Conservation (phyloP, 2,888 invertebrate genomes). For the Plebejus argus region DNA sequence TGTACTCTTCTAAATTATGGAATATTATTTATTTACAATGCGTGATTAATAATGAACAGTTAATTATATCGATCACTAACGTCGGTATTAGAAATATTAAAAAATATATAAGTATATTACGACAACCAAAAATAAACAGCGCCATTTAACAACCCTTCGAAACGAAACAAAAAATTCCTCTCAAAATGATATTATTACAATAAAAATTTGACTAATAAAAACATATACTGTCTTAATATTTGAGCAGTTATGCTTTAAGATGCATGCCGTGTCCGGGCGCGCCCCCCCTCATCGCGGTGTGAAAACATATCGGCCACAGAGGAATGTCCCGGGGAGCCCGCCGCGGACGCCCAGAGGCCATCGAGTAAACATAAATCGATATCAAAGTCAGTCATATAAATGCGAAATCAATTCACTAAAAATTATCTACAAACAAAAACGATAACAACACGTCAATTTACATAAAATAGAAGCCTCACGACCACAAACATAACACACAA, state of each 20-base stretch:
- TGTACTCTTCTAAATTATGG: constrained; percentile 76
- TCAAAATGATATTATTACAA: constrained; percentile 9
- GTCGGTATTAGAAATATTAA: constrained; percentile 25
- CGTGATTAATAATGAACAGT: constrained; percentile 17
- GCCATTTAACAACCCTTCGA: constrained; percentile 20
- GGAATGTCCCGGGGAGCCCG: constrained; percentile 18
- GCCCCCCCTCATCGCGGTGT: constrained; percentile 5
- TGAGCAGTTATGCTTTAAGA: constrained; percentile 26
- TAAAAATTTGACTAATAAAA: constrained; percentile 32
- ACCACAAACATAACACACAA: constrained; percentile 52
- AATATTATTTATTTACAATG: constrained; percentile 69
- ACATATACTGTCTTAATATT: constrained; percentile 31
- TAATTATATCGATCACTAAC: constrained; percentile 17
- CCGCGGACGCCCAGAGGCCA: constrained; percentile 36
- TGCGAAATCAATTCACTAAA: constrained; percentile 58
- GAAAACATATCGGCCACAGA: constrained; percentile 27
- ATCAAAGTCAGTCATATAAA: constrained; percentile 53
- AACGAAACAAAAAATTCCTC: neutral
- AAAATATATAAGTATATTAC: constrained; percentile 8
- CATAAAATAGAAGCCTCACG: constrained; percentile 47
- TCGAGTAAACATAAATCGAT: constrained; percentile 22
- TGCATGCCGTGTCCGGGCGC: constrained; percentile 34
- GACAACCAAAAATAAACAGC: constrained; percentile 33
- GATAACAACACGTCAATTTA: constrained; percentile 50
- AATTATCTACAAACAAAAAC: constrained; percentile 58